A percentile compares a stretch with the other conserved stretches of the same genome.
Conservation (phyloP, 2,888 invertebrate species). For the Acanthopleura granulata region DNA sequence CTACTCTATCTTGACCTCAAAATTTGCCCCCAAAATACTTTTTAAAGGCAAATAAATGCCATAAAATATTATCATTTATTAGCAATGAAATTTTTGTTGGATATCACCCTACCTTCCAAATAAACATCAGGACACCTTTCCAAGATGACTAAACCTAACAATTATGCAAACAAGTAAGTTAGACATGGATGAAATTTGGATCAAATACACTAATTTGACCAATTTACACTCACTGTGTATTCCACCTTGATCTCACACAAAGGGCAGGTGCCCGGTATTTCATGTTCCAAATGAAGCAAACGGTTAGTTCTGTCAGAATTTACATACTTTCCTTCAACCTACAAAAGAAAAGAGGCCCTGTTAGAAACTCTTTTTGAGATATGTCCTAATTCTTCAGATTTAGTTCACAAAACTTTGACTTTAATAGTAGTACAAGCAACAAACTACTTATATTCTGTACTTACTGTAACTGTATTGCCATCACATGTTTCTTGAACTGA, state of each 20-base stretch:
- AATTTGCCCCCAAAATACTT: no score
- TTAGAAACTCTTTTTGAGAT: background rate
- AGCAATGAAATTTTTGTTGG: no score
- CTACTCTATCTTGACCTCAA: no score
- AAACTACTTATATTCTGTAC: background rate
- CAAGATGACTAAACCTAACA: no score
- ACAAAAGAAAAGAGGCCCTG: background rate
- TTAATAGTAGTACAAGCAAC: background rate
- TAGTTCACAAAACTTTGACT: background rate
- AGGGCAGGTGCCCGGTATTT: constrained; percentile 12
- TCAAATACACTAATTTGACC: no score
- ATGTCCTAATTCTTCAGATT: background rate
- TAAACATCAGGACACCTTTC: no score
- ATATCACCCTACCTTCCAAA: no score
- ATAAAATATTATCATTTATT: no score
- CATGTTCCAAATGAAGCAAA: background rate
- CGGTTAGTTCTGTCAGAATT: background rate
- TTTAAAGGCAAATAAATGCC: no score
- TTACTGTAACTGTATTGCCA: background rate
- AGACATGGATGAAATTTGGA: no score
- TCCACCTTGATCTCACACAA: constrained; percentile 76
- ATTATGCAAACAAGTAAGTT: no score
- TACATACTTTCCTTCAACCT: constrained; percentile 22
- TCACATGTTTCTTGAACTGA: background rate
- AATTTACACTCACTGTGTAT: constrained; percentile 76